Conservation (phyloP, 2,888 invertebrate genomes). For the Sycophila texana region DNA sequence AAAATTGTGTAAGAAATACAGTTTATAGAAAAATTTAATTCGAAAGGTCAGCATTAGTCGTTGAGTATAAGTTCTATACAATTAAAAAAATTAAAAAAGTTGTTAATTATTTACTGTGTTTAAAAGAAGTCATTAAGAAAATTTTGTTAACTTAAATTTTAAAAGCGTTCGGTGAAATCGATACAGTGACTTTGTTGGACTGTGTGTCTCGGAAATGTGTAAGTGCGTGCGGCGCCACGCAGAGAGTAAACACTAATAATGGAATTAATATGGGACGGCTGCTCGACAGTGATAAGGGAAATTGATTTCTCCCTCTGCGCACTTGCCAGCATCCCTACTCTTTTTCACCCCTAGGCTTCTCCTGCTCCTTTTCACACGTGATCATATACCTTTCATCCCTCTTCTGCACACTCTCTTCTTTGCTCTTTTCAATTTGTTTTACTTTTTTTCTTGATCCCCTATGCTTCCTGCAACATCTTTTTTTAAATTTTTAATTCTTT, state of each 20-base stretch:
- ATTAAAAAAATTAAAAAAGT: too few relatives aligned
- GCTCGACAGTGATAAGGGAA: conserved; percentile 72
- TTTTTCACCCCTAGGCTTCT: not conserved
- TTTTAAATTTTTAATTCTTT: too few relatives aligned
- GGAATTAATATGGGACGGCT: conserved; percentile 65
- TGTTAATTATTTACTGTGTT: too few relatives aligned
- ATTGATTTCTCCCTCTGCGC: conserved; percentile 69
- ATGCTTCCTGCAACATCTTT: not conserved
- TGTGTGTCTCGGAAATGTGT: not conserved
- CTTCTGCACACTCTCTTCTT: not conserved
- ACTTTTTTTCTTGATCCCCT: not conserved
- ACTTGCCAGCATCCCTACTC: conserved; percentile 32
- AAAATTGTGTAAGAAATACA: too few relatives aligned
- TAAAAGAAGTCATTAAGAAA: too few relatives aligned
- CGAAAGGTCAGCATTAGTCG: too few relatives aligned
- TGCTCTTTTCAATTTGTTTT: not conserved
- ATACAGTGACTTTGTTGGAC: not conserved
- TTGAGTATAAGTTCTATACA: too few relatives aligned
- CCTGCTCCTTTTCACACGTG: conserved; percentile 5
- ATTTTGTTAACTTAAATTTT: too few relatives aligned
- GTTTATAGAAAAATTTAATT: too few relatives aligned
- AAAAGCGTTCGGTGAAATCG: too few relatives aligned
- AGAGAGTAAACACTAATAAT: conserved; percentile 58
- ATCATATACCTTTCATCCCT: not conserved
- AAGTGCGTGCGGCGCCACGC: conserved; percentile 13